Percentiles rank a stretch among this genome's conserved stretches.
phyloP scores from a whole-genome alignment of 2,888 invertebrate species.

The Drosophila histrio region DNA sequence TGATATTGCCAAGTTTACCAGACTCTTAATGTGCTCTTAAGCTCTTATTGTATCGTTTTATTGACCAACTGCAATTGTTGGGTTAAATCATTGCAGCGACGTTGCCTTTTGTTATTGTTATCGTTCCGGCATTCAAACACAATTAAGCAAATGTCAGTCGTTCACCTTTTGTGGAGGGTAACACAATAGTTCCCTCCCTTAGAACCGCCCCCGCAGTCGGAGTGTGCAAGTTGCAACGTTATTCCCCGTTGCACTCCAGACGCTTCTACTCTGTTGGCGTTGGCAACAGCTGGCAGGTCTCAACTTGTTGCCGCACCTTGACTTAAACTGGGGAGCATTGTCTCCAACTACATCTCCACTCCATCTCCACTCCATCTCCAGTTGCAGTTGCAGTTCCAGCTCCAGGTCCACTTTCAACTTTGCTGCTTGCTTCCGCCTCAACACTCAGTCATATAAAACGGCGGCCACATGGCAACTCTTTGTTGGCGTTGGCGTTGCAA shows the following conservation, averaged over 20 bases:
- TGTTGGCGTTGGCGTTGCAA: conserved; percentile 56
- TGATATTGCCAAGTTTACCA: neutral
- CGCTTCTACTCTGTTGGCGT: conserved; percentile 1
- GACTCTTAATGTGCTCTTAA: neutral
- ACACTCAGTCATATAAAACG: conserved; percentile 51
- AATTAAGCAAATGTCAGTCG: conserved; percentile 73
- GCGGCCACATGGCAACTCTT: conserved; percentile 39
- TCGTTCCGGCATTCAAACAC: conserved; percentile 67
- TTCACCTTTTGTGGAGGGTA: conserved; percentile 55
- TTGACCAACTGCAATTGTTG: conserved; percentile 1
- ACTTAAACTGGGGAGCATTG: conserved; percentile 19
- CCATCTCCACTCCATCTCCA: neutral
- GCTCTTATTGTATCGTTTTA: neutral
- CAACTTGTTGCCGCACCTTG: conserved; percentile 50
- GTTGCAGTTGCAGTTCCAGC: conserved; percentile 29
- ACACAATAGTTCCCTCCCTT: conserved; percentile 28
- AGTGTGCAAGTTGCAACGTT: neutral
- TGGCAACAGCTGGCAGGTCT: conserved; percentile 41
- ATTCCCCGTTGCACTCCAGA: conserved; percentile 5
- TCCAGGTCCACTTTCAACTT: conserved; percentile 64
- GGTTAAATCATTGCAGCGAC: conserved; percentile 3
- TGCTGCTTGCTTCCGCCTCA: conserved; percentile 57
- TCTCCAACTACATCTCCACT: neutral
- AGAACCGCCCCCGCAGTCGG: neutral
- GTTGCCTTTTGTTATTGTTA: conserved; percentile 8